A percentile compares a stretch with the other conserved stretches of the same genome.
Conservation (phyloP, 1,140 invertebrate genomes). For the Vanessa atalanta region DNA sequence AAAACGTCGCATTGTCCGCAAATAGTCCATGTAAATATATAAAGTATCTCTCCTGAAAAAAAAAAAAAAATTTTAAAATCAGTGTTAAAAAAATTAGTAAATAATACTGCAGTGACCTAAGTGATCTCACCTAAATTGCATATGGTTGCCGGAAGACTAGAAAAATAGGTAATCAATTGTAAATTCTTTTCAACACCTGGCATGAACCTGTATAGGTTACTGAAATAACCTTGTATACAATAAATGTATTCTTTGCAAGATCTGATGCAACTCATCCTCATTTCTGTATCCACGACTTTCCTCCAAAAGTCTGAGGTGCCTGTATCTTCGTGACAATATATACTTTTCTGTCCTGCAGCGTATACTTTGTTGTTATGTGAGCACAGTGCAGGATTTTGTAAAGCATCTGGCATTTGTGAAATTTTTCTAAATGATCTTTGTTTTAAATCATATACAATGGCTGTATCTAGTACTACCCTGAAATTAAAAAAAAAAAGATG, state of each 20-base stretch:
- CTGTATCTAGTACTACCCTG: constrained; percentile 64
- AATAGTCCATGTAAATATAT: constrained; percentile 57
- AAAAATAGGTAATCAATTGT: constrained; percentile 54
- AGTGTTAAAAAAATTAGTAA: not conserved
- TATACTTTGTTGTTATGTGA: constrained; percentile 55
- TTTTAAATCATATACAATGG: constrained; percentile 62
- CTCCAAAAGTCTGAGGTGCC: constrained; percentile 49
- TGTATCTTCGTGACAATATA: constrained; percentile 59
- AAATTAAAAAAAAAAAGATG: constrained; percentile 29
- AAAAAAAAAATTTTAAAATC: constrained; percentile 23
- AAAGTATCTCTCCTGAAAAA: constrained; percentile 53
- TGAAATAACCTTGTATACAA: constrained; percentile 65
- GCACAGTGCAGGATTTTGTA: constrained; percentile 63
- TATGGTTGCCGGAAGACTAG: constrained; percentile 52
- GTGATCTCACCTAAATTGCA: constrained; percentile 55
- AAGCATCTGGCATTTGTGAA: constrained; percentile 60
- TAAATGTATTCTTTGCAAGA: constrained; percentile 66
- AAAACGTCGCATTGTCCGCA: constrained; percentile 48
- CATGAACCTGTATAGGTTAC: constrained; percentile 59
- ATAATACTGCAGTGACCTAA: too few relatives aligned
- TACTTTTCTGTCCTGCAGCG: constrained; percentile 58
- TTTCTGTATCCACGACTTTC: constrained; percentile 49
- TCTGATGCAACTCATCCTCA: constrained; percentile 54
- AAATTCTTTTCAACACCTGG: constrained; percentile 51
- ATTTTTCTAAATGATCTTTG: constrained; percentile 56